Conservation (phyloP, 2,113 vertebrate genomes). For the Rhinogobius similis region DNA sequence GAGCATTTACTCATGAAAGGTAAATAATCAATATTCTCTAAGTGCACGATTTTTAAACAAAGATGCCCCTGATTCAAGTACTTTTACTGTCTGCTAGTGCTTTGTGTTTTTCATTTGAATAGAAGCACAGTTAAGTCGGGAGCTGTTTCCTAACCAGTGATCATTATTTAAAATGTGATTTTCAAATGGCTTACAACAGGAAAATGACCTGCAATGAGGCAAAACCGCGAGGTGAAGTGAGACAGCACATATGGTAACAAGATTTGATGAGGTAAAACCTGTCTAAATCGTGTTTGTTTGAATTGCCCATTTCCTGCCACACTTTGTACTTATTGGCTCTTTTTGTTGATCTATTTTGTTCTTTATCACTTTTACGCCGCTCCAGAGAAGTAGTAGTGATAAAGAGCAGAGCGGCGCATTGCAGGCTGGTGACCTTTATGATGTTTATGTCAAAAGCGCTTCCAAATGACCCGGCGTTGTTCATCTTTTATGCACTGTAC, state of each 20-base stretch:
- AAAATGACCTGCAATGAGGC: background rate
- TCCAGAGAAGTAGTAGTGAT: slow-evolving; percentile 9
- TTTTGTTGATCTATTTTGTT: slow-evolving; percentile 12
- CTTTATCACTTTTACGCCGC: background rate
- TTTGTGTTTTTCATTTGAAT: slow-evolving; percentile 5
- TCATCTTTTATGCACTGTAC: slow-evolving; percentile 31
- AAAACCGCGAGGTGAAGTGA: background rate
- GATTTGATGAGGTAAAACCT: slow-evolving; percentile 3
- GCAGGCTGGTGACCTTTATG: slow-evolving; percentile 19
- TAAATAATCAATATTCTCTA: background rate
- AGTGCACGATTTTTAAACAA: background rate
- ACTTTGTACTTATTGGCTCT: background rate
- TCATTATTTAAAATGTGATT: slow-evolving; percentile 4
- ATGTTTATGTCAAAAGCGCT: slow-evolving; percentile 43
- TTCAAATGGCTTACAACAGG: background rate
- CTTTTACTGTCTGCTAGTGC: background rate
- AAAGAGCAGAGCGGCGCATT: slow-evolving; percentile 7
- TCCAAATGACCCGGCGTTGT: slow-evolving; percentile 27
- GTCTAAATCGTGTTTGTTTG: slow-evolving; percentile 3
- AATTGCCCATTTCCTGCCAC: slow-evolving; percentile 5
- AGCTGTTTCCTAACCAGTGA: background rate
- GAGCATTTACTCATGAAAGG: no score
- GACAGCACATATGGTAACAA: background rate
- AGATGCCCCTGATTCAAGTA: background rate
- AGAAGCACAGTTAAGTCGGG: background rate